Evolutionary conservation across 2,888 invertebrate genomes (phyloP).

Genomic region (Apodemia duryi): DNA sequence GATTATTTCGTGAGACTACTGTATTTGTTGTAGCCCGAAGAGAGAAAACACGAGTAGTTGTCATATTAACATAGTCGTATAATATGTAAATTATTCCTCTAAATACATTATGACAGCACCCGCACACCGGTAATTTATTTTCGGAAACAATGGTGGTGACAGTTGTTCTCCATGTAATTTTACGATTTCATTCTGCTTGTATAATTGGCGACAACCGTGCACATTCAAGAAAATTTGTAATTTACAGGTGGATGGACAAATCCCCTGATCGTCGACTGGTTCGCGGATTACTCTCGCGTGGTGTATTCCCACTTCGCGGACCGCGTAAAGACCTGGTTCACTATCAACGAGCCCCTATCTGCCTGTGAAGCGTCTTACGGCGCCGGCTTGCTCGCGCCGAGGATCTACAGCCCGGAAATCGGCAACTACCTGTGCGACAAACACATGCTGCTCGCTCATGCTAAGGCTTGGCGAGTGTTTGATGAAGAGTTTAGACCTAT

Average conservation of each 20-base stretch:
- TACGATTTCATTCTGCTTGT: no score
- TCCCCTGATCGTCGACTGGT: constrained; percentile 77
- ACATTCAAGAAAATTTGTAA: no score
- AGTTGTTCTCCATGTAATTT: no score
- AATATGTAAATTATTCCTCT: no score
- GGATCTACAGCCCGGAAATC: constrained; percentile 49
- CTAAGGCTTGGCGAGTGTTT: constrained; percentile 78
- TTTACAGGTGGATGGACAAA: constrained; percentile 80
- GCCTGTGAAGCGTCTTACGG: constrained; percentile 59
- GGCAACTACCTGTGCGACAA: constrained; percentile 81
- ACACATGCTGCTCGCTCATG: constrained; percentile 83
- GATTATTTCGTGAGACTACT: no score
- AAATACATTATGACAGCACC: no score
- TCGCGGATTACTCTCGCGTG: constrained; percentile 78
- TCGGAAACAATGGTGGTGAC: no score
- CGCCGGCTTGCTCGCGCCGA: constrained; percentile 53
- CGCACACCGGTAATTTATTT: no score
- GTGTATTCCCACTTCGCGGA: constrained; percentile 77
- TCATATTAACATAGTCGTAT: no score
- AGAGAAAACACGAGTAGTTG: no score
- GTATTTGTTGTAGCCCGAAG: no score
- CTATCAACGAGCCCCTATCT: constrained; percentile 83
- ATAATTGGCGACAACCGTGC: no score
- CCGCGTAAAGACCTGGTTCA: constrained; percentile 83
- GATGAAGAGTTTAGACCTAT: constrained; percentile 66